phyloP scores from a whole-genome alignment of 2,797 vertebrate species.

The Dallia pectoralis region DNA sequence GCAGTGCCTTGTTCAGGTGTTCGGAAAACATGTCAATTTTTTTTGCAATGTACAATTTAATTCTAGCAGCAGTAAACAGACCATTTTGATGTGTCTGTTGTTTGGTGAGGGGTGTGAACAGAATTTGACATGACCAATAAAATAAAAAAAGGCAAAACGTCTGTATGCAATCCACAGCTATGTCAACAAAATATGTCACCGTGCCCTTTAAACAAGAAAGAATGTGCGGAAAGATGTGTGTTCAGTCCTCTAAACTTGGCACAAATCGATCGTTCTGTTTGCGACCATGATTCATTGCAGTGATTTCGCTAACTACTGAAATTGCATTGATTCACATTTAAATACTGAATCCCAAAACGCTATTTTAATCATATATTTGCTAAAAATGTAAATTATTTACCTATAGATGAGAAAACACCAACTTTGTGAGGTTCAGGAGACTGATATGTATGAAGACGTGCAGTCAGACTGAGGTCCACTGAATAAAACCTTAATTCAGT shows the following conservation, averaged over 20 bases:
- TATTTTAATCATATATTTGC: not conserved
- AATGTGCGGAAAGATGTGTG: not conserved
- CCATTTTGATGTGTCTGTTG: no score
- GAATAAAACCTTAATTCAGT: not conserved
- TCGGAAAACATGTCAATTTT: not conserved
- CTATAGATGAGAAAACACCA: not conserved
- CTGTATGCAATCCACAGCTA: not conserved
- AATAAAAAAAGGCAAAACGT: not conserved
- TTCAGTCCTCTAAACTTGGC: not conserved
- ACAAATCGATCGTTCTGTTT: not conserved
- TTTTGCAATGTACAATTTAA: not conserved
- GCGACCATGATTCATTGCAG: not conserved
- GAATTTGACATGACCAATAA: no score
- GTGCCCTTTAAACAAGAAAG: not conserved
- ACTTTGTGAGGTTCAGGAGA: slow-evolving; percentile 1
- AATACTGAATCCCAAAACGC: not conserved
- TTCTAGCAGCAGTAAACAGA: not conserved
- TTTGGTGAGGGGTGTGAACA: no score
- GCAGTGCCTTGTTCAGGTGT: not conserved
- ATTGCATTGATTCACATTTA: no score
- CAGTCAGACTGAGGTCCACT: not conserved
- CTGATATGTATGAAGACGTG: not conserved
- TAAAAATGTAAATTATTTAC: not conserved
- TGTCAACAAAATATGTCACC: not conserved
- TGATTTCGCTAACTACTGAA: not conserved